These are phyloP conservation scores for Percopsis omiscomaycus DNA, from an alignment of 2,797 vertebrate species.

Conservation along the genomic window DNA sequence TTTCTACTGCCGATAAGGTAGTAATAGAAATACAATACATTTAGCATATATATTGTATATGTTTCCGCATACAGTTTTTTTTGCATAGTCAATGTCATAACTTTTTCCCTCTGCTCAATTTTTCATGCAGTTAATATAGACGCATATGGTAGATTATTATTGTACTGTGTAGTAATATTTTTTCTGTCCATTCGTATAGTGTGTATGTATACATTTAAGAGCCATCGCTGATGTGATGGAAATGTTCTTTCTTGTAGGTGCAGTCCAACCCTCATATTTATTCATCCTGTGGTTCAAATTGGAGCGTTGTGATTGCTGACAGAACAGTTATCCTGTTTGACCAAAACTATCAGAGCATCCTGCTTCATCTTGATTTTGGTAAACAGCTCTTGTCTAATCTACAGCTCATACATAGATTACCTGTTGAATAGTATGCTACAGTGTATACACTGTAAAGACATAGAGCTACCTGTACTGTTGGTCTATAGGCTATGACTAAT, in stretches of 20 bases:
- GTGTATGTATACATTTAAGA: no score
- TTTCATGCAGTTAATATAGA: background rate
- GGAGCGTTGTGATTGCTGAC: slow-evolving; percentile 85
- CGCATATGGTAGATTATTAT: background rate
- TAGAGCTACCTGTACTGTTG: background rate
- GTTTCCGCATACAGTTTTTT: no score
- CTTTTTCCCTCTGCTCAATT: no score
- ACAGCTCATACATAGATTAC: background rate
- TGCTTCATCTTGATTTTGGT: slow-evolving; percentile 89
- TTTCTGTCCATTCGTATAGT: no score
- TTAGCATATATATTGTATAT: no score
- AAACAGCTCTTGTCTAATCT: slow-evolving; percentile 27
- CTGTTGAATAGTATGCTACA: no score
- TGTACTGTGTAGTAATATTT: background rate
- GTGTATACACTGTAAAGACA: background rate
- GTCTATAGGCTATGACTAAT: no score
- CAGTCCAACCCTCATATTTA: slow-evolving; percentile 75
- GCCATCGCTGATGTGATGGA: no score
- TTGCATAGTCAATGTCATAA: no score
- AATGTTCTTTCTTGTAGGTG: slow-evolving; percentile 70
- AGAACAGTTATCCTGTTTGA: slow-evolving; percentile 89
- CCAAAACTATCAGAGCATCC: slow-evolving; percentile 80
- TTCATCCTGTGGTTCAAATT: slow-evolving; percentile 75
- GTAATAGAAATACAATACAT: background rate
- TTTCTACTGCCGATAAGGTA: slow-evolving; percentile 86